Percentiles rank a stretch among this genome's conserved stretches.
These are phyloP conservation scores for Erebia palarica DNA, from an alignment of 2,888 invertebrate genomes.

Conservation along the genomic window DNA sequence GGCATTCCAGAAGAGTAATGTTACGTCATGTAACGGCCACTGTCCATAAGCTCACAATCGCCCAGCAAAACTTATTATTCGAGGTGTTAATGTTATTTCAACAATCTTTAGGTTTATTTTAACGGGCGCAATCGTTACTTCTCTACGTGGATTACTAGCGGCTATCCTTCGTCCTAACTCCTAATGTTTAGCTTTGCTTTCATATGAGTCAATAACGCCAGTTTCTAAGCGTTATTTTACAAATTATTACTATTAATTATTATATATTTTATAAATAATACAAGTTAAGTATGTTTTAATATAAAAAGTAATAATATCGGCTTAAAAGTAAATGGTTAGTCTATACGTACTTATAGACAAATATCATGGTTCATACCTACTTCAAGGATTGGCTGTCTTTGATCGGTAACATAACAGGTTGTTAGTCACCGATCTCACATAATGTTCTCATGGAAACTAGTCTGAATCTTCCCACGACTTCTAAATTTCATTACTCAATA, in stretches of 20 bases:
- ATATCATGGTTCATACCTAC: not conserved
- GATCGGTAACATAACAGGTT: not conserved
- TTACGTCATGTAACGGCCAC: slow-evolving; percentile 54
- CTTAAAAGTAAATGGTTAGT: too few species aligned
- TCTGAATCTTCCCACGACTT: slow-evolving; percentile 1
- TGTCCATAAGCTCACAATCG: slow-evolving; percentile 42
- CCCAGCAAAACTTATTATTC: slow-evolving; percentile 30
- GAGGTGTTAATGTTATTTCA: slow-evolving; percentile 33
- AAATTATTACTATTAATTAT: too few species aligned
- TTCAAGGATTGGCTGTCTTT: not conserved
- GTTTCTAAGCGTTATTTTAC: too few species aligned
- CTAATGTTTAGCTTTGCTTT: too few species aligned
- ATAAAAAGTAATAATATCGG: too few species aligned
- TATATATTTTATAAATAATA: too few species aligned
- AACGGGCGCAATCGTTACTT: slow-evolving; percentile 23
- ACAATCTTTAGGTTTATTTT: slow-evolving; percentile 21
- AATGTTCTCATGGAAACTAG: slow-evolving; percentile 2
- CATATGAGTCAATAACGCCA: too few species aligned
- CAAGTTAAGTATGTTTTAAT: too few species aligned
- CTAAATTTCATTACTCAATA: not conserved
- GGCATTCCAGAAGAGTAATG: slow-evolving; percentile 51
- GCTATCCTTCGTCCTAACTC: not conserved
- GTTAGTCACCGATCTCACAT: not conserved
- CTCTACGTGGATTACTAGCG: not conserved
- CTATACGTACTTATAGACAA: not conserved